These are phyloP conservation scores for Clavelina lepadiformis DNA, from an alignment of 23 tunicate genomes.

Conservation along the genomic window DNA sequence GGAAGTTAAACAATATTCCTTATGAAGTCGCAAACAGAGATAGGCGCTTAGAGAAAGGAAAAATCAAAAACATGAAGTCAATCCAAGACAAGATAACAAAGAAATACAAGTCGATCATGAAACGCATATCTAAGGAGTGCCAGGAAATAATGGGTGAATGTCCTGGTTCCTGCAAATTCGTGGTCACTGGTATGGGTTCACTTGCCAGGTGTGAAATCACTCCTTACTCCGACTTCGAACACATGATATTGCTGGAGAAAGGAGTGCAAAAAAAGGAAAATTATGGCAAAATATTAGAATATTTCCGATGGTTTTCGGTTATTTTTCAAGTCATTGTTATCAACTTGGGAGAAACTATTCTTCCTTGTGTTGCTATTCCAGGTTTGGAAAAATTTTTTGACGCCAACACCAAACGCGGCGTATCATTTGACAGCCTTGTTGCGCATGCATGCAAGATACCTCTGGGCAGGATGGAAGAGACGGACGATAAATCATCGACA, in stretches of 20 bases:
- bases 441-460: not conserved
- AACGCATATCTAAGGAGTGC: not conserved
- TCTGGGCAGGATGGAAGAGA: not conserved
- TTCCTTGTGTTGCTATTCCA: not conserved
- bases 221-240: constrained; percentile 2
- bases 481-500: not conserved
- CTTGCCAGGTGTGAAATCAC: constrained; percentile 15
- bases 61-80: not conserved
- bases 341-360: constrained; percentile 7
- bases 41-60: not conserved
- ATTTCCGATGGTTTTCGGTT: constrained; percentile 26
- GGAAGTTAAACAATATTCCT: not conserved
- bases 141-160: not conserved
- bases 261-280: constrained; percentile 16
- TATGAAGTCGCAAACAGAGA: not conserved
- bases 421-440: not conserved
- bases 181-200: constrained; percentile 12
- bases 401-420: not conserved
- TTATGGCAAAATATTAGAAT: constrained; percentile 7
- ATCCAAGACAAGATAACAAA: not conserved
- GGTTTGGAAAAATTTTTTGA: not conserved
- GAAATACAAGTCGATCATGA: not conserved
- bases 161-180: too few relatives aligned
- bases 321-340: constrained; percentile 19
- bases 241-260: constrained; percentile 11